Percentiles rank a stretch among this genome's conserved stretches.
phyloP scores from a whole-genome alignment of 1,140 invertebrate genomes.

The Drosophila auraria region DNA sequence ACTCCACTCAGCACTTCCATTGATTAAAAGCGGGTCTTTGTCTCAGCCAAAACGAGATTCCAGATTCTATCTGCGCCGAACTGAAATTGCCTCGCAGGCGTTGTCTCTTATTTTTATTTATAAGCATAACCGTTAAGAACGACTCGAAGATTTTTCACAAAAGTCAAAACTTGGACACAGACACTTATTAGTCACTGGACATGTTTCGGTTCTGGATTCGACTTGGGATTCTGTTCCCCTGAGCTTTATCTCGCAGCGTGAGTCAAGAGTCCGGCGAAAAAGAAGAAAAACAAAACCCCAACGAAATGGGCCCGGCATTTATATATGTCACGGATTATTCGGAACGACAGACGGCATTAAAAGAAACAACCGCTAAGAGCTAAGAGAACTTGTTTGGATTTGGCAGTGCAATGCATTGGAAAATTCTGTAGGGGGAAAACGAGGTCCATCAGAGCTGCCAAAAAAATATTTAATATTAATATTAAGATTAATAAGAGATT shows the following conservation, averaged over 20 bases:
- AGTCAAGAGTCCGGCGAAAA: slow-evolving; percentile 34
- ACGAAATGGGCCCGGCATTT: slow-evolving; percentile 25
- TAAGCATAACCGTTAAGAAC: slow-evolving; percentile 50
- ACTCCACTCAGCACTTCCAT: slow-evolving; percentile 29
- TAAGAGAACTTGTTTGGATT: slow-evolving; percentile 39
- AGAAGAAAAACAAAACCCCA: slow-evolving; percentile 14
- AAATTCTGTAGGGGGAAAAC: background rate
- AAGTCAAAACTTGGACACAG: slow-evolving; percentile 22
- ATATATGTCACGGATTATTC: slow-evolving; percentile 46
- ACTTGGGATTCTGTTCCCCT: slow-evolving; percentile 12
- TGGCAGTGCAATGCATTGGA: slow-evolving; percentile 18
- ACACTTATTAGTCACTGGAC: slow-evolving; percentile 57
- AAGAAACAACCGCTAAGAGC: slow-evolving; percentile 24
- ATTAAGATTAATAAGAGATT: too few relatives aligned
- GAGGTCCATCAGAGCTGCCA: background rate
- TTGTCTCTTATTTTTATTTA: slow-evolving; percentile 26
- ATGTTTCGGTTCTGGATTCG: slow-evolving; percentile 29
- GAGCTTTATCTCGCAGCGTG: slow-evolving; percentile 42
- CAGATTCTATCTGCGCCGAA: slow-evolving; percentile 29
- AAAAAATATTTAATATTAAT: too few relatives aligned
- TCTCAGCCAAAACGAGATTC: slow-evolving; percentile 26
- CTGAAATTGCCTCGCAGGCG: slow-evolving; percentile 15
- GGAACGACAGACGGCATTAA: slow-evolving; percentile 21
- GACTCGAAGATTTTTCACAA: slow-evolving; percentile 47
- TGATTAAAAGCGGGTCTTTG: slow-evolving; percentile 33